Percentiles rank a stretch among this genome's conserved stretches.
Evolutionary conservation across 2,888 invertebrate genomes (phyloP).

Genomic region (Fragum sueziense): DNA sequence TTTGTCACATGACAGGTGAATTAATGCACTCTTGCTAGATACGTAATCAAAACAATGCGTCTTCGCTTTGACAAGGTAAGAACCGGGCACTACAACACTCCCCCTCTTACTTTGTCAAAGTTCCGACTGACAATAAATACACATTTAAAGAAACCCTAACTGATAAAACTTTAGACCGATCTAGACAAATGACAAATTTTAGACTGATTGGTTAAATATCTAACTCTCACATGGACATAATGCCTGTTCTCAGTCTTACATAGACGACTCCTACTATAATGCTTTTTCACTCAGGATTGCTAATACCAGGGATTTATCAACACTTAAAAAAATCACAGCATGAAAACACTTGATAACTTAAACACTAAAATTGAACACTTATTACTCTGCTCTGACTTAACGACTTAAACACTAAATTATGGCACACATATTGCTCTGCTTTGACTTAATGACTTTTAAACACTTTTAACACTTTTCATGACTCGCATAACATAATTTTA

Average conservation of each 20-base stretch:
- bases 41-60: no score
- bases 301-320: background rate
- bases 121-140: background rate
- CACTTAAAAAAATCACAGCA: background rate
- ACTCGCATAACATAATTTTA: background rate
- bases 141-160: background rate
- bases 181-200: no score
- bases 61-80: background rate
- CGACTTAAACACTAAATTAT: no score
- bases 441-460: background rate
- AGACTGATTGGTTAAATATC: no score
- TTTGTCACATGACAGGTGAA: no score
- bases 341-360: no score
- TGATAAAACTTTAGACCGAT: background rate
- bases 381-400: no score
- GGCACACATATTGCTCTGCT: no score
- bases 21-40: no score
- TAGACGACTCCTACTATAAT: background rate
- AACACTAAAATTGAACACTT: no score
- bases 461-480: background rate
- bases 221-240: background rate
- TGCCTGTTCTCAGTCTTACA: background rate
- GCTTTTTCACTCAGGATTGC: background rate
- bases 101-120: conserved; percentile 9
- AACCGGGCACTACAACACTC: background rate